Conservation (phyloP, 1,140 invertebrate species). For the Gryon sp. region DNA sequence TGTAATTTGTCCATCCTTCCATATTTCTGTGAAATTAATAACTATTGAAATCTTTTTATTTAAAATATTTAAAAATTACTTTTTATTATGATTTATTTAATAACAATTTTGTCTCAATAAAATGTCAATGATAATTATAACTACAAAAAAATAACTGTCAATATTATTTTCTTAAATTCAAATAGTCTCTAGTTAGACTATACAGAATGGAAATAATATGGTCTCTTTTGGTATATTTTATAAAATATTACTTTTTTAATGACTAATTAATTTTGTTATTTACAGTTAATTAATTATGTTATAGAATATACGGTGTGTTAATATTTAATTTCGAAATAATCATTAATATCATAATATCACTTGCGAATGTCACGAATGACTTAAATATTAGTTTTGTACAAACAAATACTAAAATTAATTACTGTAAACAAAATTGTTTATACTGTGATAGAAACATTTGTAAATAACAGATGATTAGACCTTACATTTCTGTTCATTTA, state of each 20-base stretch:
- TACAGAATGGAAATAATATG: not conserved
- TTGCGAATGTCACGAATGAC: slow-evolving; percentile 10
- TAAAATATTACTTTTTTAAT: slow-evolving; percentile 2
- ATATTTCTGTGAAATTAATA: no score
- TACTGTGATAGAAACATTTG: slow-evolving; percentile 34
- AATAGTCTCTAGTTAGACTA: no score
- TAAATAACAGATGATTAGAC: slow-evolving; percentile 32
- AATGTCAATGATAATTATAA: no score
- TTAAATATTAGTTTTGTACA: slow-evolving; percentile 1
- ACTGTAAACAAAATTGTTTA: slow-evolving; percentile 11
- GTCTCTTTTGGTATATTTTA: not conserved
- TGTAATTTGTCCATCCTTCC: not conserved
- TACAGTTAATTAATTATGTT: slow-evolving; percentile 8
- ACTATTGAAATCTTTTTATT: no score
- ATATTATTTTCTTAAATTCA: no score
- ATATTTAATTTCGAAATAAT: slow-evolving; percentile 14
- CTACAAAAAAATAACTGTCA: no score
- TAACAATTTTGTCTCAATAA: no score
- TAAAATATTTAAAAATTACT: no score
- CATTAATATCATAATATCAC: not conserved
- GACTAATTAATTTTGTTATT: slow-evolving; percentile 15
- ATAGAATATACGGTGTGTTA: not conserved
- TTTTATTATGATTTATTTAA: no score
- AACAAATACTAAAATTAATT: not conserved
- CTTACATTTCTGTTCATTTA: not conserved